phyloP scores from a whole-genome alignment of 2,888 invertebrate genomes.

The Malthinus flaveolus region DNA sequence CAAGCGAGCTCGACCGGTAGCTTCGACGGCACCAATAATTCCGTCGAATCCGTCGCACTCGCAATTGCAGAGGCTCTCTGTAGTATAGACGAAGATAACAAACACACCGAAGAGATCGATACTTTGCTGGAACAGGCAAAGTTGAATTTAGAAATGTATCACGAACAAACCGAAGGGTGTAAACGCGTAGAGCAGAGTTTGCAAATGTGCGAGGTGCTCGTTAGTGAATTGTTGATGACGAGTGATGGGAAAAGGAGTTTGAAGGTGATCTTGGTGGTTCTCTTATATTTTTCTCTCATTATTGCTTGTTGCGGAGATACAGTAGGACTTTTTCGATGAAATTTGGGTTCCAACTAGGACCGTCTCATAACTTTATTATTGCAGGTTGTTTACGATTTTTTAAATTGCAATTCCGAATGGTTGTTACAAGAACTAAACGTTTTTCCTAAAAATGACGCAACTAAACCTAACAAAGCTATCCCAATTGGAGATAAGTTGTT shows the following conservation, averaged over 20 bases:
- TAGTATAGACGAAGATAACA: constrained; percentile 77
- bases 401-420: constrained; percentile 71
- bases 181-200: constrained; percentile 55
- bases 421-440: constrained; percentile 63
- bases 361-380: too few species aligned
- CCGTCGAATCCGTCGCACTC: constrained; percentile 61
- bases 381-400: constrained; percentile 71
- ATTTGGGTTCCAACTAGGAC: too few species aligned
- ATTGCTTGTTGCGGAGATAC: too few species aligned
- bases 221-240: constrained; percentile 66
- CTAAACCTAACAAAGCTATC: constrained; percentile 43
- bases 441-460: constrained; percentile 50
- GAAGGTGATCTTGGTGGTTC: too few species aligned
- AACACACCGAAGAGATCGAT: constrained; percentile 75
- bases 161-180: constrained; percentile 40
- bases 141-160: constrained; percentile 48
- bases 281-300: too few species aligned
- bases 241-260: constrained; percentile 61
- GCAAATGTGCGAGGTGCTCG: constrained; percentile 60
- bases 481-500: constrained; percentile 60
- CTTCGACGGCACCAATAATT: constrained; percentile 38
- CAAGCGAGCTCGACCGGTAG: constrained; percentile 38
- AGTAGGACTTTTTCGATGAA: too few species aligned
- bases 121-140: constrained; percentile 63
- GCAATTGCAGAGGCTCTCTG: constrained; percentile 78